Percentiles rank a stretch among this genome's conserved stretches.
These are phyloP conservation scores for Damaliscus lunatus DNA, from an alignment of 2,113 vertebrate genomes.

Conservation along the genomic window DNA sequence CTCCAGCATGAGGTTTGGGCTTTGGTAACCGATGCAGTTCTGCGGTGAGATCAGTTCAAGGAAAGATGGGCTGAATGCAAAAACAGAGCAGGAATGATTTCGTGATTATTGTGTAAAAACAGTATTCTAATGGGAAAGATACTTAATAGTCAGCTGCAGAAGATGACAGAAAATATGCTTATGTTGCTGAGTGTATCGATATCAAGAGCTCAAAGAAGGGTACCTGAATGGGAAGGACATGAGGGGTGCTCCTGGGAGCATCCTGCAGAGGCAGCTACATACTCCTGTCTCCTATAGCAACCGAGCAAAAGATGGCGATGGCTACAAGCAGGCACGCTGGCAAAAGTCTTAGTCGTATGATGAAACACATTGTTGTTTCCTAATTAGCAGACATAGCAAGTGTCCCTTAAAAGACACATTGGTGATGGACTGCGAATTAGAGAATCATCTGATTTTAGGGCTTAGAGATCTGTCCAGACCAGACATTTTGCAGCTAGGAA, in stretches of 20 bases:
- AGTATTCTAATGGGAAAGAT: not conserved
- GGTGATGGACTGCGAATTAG: not conserved
- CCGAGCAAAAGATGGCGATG: not conserved
- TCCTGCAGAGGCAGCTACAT: not conserved
- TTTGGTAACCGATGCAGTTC: not conserved
- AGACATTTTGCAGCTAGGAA: not conserved
- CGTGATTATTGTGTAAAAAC: not conserved
- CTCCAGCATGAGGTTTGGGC: not conserved
- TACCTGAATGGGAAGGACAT: not conserved
- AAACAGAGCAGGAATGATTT: not conserved
- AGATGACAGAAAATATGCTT: not conserved
- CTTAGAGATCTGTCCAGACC: not conserved
- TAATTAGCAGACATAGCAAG: slow-evolving; percentile 18
- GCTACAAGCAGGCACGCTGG: not conserved
- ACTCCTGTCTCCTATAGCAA: not conserved
- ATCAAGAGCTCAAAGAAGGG: not conserved
- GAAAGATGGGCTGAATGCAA: not conserved
- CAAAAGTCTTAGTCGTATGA: not conserved
- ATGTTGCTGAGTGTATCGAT: not conserved
- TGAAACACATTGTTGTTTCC: not conserved
- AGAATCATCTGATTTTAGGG: slow-evolving; percentile 49
- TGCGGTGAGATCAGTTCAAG: not conserved
- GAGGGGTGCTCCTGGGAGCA: not conserved
- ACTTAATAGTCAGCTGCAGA: not conserved
- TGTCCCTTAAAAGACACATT: slow-evolving; percentile 5